A percentile compares a stretch with the other conserved stretches of the same genome.
Conservation (phyloP, 2,888 invertebrate species). For the Perizoma affinitatum region DNA sequence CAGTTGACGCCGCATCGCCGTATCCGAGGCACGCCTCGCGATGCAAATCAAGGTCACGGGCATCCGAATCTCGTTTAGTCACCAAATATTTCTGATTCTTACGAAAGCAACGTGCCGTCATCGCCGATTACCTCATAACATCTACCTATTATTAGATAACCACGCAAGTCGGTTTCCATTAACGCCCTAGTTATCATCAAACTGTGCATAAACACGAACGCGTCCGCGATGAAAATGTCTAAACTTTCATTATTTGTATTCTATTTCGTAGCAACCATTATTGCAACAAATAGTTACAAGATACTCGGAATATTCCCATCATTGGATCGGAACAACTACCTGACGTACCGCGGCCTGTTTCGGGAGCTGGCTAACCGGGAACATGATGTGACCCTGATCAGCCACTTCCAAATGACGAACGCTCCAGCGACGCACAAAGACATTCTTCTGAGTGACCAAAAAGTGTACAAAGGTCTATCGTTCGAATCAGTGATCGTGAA, state of each 20-base stretch:
- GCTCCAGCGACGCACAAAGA: conserved; percentile 82
- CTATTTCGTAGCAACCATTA: conserved; percentile 59
- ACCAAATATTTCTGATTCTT: conserved; percentile 74
- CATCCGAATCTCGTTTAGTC: conserved; percentile 62
- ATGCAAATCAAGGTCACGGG: conserved; percentile 69
- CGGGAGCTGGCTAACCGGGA: conserved; percentile 77
- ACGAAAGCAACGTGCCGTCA: conserved; percentile 71
- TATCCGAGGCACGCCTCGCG: conserved; percentile 48
- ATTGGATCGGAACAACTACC: conserved; percentile 77
- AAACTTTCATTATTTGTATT: conserved; percentile 56
- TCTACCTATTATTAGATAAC: conserved; percentile 79
- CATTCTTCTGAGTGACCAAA: conserved; percentile 73
- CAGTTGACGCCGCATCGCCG: conserved; percentile 53
- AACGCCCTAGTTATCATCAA: conserved; percentile 73
- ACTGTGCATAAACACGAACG: conserved; percentile 67
- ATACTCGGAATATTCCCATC: conserved; percentile 83
- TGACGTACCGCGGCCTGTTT: conserved; percentile 77
- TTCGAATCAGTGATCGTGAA: conserved; percentile 78
- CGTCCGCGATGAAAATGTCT: conserved; percentile 61
- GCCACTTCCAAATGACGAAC: conserved; percentile 75
- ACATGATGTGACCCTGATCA: conserved; percentile 82
- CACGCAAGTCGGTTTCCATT: conserved; percentile 65
- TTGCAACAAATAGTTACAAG: conserved; percentile 67
- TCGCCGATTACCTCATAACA: conserved; percentile 76
- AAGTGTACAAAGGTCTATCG: conserved; percentile 71